Base-by-base conservation (phyloP, 2,113 vertebrate species). In the Chloropsis cyanopogon region DNA sequence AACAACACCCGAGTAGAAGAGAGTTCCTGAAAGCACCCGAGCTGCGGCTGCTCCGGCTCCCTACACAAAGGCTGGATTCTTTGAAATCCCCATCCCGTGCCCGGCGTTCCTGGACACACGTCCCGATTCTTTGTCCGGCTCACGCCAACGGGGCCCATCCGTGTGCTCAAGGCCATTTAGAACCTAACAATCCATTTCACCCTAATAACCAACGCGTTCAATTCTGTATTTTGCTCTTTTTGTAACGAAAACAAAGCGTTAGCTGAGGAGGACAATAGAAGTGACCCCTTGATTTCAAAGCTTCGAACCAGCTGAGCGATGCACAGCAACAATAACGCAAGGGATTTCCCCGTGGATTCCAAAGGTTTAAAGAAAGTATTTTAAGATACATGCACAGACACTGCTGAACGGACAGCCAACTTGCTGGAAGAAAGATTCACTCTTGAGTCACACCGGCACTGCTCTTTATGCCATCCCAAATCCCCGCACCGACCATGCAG, bases 21-120 rank as follows among this genome's bases (percentile, higher is more conserved):
- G 90, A 94, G 90, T 82, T 91, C 93, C 86, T 87, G 86, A 94
- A 95, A 59, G 3, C 76, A 52, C 20, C 21, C 14, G 26, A 79
- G 78, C 86, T 2, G 73, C 3, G 12, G 88, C 70, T 90, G 86
- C 87, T 76, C 85, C 3, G 4, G 73, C 63, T 95, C 76, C 70
- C 77, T 11, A 12, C 90, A 95, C 94, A 96, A 88, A 50, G 75
- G 61, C 44, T 42, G 82, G 87, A 65, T 81, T 88, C 92, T 94
- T 13, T 64, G 85, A 87, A 95, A 96, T 80, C 79, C 84, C 87
- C 88, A 42, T 64, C 93, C 52, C 90, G 37, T 77, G 90, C 66
- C 93, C 77, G 41, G 82, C 22, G n/a, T 77, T 47, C 70, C 7
- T 20, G 77, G 81, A 96, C 73, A 65, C 76, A 71, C 37, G 54